Evolutionary conservation across 2,113 vertebrate species (phyloP).

Genomic region (Myrmecobius fasciatus): DNA sequence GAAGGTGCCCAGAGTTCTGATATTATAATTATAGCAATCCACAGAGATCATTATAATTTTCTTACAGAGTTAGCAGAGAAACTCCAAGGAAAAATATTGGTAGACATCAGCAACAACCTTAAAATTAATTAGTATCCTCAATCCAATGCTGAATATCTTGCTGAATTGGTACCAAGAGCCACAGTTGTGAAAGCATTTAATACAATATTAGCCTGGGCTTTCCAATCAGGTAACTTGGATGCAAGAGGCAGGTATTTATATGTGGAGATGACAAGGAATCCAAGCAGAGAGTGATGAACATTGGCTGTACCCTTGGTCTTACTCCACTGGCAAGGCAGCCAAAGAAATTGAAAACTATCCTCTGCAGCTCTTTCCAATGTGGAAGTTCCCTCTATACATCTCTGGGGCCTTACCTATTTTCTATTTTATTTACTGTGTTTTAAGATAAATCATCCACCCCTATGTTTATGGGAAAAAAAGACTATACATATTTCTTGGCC

Average conservation of each 20-base stretch:
- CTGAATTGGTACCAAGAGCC: constrained; percentile 87
- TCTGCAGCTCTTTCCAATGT: constrained; percentile 95
- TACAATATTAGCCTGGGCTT: constrained; percentile 95
- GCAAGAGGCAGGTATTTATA: constrained; percentile 95
- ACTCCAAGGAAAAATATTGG: constrained; percentile 91
- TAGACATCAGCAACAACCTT: constrained; percentile 95
- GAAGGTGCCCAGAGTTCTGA: too few relatives aligned
- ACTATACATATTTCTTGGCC: constrained; percentile 89
- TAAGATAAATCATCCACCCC: constrained; percentile 87
- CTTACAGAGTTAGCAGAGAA: constrained; percentile 81
- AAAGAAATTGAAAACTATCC: too few relatives aligned
- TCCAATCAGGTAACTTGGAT: constrained; percentile 93
- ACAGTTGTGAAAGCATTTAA: constrained; percentile 96
- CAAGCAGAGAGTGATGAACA: too few relatives aligned
- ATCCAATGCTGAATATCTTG: constrained; percentile 93
- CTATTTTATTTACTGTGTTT: constrained; percentile 89
- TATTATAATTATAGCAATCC: too few relatives aligned
- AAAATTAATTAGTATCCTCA: constrained; percentile 91
- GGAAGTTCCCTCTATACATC: constrained; percentile 91
- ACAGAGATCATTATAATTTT: constrained; percentile 90
- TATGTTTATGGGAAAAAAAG: constrained; percentile 78
- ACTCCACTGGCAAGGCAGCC: constrained; percentile 89
- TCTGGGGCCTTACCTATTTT: constrained; percentile 82
- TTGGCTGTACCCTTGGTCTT: constrained; percentile 89
- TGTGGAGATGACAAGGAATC: constrained; percentile 91